These are phyloP conservation scores for Lepetodrilus schrolli DNA, from an alignment of 2,888 invertebrate species.

Conservation along the genomic window DNA sequence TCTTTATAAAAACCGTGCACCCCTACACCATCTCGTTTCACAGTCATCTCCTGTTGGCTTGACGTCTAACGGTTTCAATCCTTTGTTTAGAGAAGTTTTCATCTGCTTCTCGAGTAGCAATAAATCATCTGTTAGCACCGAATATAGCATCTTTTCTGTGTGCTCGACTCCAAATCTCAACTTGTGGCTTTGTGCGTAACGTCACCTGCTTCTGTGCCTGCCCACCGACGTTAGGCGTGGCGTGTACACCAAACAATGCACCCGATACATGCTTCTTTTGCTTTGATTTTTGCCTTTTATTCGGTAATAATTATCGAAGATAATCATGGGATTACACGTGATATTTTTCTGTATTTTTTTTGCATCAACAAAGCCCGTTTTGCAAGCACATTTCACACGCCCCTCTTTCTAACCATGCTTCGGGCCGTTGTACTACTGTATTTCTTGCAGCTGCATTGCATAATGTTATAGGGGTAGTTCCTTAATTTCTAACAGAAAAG, in stretches of 20 bases:
- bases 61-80: constrained; percentile 40
- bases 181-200: constrained; percentile 57
- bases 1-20: not conserved
- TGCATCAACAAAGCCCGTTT: constrained; percentile 57
- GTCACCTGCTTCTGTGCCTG: constrained; percentile 66
- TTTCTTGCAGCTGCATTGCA: constrained; percentile 44
- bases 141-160: constrained; percentile 66
- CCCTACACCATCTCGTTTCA: not conserved
- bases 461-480: constrained; percentile 48
- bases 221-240: constrained; percentile 54
- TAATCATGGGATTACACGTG: constrained; percentile 69
- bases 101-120: constrained; percentile 67
- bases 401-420: constrained; percentile 33
- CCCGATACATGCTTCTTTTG: constrained; percentile 44
- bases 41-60: constrained; percentile 20
- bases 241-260: constrained; percentile 63
- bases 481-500: constrained; percentile 38
- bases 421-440: constrained; percentile 36
- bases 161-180: constrained; percentile 60
- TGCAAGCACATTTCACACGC: constrained; percentile 38
- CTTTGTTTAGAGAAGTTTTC: constrained; percentile 55
- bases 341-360: constrained; percentile 48
- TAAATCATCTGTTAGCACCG: constrained; percentile 69
- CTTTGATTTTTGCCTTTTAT: constrained; percentile 68
- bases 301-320: constrained; percentile 69